phyloP scores from a whole-genome alignment of 2,888 invertebrate species.

The Drosophila eohydei region DNA sequence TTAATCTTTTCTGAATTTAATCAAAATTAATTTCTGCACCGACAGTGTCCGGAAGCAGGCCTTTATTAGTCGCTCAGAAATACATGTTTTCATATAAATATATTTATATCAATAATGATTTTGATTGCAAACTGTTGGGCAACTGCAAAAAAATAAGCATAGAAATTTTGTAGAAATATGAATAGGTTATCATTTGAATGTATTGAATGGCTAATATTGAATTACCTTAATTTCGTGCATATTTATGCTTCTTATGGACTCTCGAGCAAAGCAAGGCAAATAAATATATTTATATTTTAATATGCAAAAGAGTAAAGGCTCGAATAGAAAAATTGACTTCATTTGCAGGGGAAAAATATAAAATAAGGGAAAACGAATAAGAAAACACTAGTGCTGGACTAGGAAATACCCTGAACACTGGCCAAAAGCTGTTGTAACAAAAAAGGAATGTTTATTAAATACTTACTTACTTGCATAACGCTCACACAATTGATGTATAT shows the following conservation, averaged over 20 bases:
- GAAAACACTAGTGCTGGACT: not conserved
- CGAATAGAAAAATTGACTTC: not conserved
- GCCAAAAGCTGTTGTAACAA: not conserved
- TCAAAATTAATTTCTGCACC: not conserved
- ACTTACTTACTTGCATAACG: not conserved
- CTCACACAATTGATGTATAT: not conserved
- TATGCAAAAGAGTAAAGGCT: not conserved
- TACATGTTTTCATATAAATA: not conserved
- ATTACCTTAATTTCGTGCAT: not conserved
- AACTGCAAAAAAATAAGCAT: not conserved
- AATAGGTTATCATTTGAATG: not conserved
- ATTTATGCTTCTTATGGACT: not conserved
- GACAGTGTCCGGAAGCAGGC: not conserved
- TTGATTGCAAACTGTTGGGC: not conserved
- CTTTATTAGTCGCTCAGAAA: not conserved
- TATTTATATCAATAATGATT: not conserved
- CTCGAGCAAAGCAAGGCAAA: not conserved
- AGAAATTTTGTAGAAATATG: not conserved
- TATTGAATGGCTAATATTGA: slow-evolving; percentile 1
- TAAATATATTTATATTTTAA: not conserved
- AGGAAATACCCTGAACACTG: not conserved
- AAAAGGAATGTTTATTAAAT: not conserved
- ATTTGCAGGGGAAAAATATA: not conserved
- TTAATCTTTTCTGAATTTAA: too few species aligned
- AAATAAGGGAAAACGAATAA: not conserved